These are phyloP conservation scores for Sapajus apella DNA, from an alignment of 2,113 vertebrate genomes.

Conservation along the genomic window DNA sequence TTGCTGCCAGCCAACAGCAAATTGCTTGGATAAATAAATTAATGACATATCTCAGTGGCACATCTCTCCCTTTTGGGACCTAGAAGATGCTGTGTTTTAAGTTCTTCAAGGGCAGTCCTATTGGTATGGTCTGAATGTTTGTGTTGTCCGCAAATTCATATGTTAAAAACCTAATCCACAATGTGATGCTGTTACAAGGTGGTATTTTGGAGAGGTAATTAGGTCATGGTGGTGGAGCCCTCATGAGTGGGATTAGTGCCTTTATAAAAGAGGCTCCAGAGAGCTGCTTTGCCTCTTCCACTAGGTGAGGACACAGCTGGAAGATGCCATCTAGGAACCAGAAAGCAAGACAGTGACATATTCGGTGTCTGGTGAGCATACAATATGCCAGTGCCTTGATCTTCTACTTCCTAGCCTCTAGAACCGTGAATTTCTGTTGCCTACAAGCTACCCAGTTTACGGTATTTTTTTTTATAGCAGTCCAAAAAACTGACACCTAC, in stretches of 20 bases:
- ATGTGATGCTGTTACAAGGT: too few species aligned
- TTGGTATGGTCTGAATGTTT: not conserved
- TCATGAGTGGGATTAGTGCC: not conserved
- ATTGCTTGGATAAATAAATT: slow-evolving; percentile 6
- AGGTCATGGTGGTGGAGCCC: not conserved
- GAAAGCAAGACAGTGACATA: not conserved
- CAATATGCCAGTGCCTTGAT: not conserved
- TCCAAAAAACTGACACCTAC: not conserved
- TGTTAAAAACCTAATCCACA: not conserved
- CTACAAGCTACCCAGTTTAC: not conserved
- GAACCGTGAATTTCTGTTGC: not conserved
- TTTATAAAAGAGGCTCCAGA: not conserved
- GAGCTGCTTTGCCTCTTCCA: not conserved
- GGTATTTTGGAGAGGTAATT: not conserved
- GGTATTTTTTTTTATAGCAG: not conserved
- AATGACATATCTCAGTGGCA: not conserved
- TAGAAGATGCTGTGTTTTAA: not conserved
- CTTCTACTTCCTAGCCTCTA: not conserved
- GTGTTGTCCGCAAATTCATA: not conserved
- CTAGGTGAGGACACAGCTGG: not conserved
- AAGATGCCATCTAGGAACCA: not conserved
- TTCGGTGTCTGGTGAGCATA: too few species aligned
- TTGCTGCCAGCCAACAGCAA: not conserved
- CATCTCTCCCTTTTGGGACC: not conserved
- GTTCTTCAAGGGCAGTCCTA: not conserved